phyloP scores from a whole-genome alignment of 2,888 invertebrate species.

The Incurvaria masculella region DNA sequence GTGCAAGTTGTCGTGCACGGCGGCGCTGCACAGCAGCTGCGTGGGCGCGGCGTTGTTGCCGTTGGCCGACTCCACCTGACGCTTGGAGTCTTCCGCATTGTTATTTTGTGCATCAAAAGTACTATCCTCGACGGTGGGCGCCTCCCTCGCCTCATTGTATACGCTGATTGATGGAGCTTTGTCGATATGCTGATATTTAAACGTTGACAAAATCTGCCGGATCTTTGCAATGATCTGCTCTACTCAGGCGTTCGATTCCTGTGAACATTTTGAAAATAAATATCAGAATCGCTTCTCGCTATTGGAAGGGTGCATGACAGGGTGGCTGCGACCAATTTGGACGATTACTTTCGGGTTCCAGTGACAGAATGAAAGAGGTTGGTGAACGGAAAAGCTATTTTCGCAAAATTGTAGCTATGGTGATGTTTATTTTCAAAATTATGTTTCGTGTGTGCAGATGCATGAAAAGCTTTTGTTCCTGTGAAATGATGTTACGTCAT shows the following conservation, averaged over 20 bases:
- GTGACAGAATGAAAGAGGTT: background rate
- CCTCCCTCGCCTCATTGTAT: slow-evolving; percentile 39
- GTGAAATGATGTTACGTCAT: too few relatives aligned
- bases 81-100: slow-evolving; percentile 25
- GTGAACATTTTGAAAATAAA: slow-evolving; percentile 49
- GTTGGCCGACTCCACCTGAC: slow-evolving; percentile 43
- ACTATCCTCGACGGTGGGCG: slow-evolving; percentile 38
- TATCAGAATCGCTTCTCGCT: slow-evolving; percentile 23
- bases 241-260: slow-evolving; percentile 89
- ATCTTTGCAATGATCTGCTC: slow-evolving; percentile 83
- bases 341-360: too few relatives aligned
- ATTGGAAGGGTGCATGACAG: background rate
- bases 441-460: too few relatives aligned
- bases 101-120: slow-evolving; percentile 40
- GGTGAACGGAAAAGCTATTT: background rate
- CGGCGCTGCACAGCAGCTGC: slow-evolving; percentile 45
- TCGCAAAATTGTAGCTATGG: background rate
- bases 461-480: too few relatives aligned
- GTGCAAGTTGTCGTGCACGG: slow-evolving; percentile 48
- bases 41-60: slow-evolving; percentile 49
- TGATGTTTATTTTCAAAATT: background rate
- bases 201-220: slow-evolving; percentile 74
- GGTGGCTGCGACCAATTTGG: too few relatives aligned
- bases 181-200: slow-evolving; percentile 63
- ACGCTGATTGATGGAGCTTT: slow-evolving; percentile 49